Evolutionary conservation across 1,140 invertebrate species (phyloP).

Genomic region (Papilio dardanus): DNA sequence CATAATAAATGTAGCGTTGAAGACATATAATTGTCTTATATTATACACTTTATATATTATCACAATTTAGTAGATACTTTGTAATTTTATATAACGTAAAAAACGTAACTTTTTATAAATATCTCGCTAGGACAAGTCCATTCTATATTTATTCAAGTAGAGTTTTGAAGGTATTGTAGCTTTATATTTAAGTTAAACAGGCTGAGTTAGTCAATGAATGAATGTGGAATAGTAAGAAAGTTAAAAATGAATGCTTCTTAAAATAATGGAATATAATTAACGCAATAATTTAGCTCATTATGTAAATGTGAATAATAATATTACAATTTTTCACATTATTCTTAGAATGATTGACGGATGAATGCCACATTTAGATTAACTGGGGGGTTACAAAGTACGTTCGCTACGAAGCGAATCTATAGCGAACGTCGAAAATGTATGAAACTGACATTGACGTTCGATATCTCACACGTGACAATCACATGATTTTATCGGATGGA

Average conservation of each 20-base stretch:
- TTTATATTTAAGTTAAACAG: conserved; percentile 31
- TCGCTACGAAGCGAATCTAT: too few relatives aligned
- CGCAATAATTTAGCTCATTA: conserved; percentile 26
- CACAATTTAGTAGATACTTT: conserved; percentile 10
- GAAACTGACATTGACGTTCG: too few relatives aligned
- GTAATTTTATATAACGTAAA: conserved; percentile 29
- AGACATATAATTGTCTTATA: conserved; percentile 16
- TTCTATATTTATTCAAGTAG: conserved; percentile 23
- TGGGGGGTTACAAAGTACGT: too few relatives aligned
- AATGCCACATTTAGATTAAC: not conserved
- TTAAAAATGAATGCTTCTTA: conserved; percentile 1
- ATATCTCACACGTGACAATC: too few relatives aligned
- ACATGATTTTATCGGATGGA: too few relatives aligned
- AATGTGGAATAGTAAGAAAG: not conserved
- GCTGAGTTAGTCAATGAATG: conserved; percentile 29
- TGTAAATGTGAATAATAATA: not conserved
- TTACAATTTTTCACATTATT: not conserved
- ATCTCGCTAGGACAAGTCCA: conserved; percentile 10
- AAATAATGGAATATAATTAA: not conserved
- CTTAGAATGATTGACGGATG: not conserved
- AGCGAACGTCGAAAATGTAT: too few relatives aligned
- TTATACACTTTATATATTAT: conserved; percentile 9
- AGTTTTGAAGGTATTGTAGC: conserved; percentile 7
- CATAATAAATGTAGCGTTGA: not conserved
- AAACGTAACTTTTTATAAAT: conserved; percentile 23